Evolutionary conservation across 1,140 invertebrate species (phyloP), one percentile per base, ranked within the genome.

Genomic region (Sycophila sp.): DNA sequence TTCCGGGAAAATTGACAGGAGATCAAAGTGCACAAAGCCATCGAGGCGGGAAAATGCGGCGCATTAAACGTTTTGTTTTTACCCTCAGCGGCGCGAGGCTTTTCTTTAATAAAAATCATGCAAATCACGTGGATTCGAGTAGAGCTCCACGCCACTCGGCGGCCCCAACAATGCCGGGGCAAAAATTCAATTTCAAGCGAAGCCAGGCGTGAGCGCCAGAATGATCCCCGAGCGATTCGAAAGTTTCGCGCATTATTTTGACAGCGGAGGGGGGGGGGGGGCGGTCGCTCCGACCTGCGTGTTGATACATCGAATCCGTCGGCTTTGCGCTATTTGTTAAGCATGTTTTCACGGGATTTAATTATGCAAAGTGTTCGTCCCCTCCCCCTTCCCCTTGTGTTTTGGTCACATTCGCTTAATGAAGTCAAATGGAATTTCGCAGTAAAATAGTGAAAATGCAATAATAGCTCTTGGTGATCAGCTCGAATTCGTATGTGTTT

Each of bases 1-100:
- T 55, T 55, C 15, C 30, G 8, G 15, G 40, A 15, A 55, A 51
- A 55, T 55, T 34, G 26, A 55, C 28, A 28, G 26, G 15, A 55
- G 6, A 55, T 53, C 71, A 69, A 72, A 67, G 62, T 70, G 47
- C 51, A 55, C 34, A 55, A 55, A 55, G 30, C n/a, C 26, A 34
- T 13, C 28, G 51, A 55, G 24, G 34, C 51, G 11, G 30, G 26
- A 32, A 55, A 55, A 55, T 30, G 13, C 26, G 51, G 11, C 5
- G n/a, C 26, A 55, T 55, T 55, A 55, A 55, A n/a, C 28, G 26
- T 34, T 32, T 55, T 55, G n/a, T 19, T 55, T 55, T 55, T 19
- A 55, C 34, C 34, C n/a, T 15, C 13, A 2, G 2, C 4, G 6
- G 30, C 28, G 28, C 34, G 28, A 34, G 17, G 28, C 51, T 55